Evolutionary conservation across 1,140 invertebrate genomes (phyloP).

Genomic region (Littorina saxatilis): DNA sequence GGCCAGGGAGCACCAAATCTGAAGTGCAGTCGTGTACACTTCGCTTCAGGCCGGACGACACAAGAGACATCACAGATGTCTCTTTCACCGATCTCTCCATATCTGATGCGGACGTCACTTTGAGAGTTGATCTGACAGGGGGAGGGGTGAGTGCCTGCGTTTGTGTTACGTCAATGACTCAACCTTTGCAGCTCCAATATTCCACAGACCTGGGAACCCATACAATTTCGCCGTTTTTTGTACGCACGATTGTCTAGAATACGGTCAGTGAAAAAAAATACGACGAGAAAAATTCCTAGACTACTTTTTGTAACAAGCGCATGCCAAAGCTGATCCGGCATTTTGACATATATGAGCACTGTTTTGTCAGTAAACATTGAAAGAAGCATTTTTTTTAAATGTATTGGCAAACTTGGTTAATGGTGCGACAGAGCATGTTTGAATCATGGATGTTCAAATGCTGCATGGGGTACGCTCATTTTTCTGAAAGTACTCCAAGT

Average conservation of each 20-base stretch:
- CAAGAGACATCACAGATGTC: conserved; percentile 14
- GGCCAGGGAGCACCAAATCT: not conserved
- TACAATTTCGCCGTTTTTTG: not conserved
- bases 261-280: not conserved
- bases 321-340: too few relatives aligned
- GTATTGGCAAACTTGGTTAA: too few relatives aligned
- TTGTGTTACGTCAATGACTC: not conserved
- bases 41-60: conserved; percentile 10
- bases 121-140: conserved; percentile 19
- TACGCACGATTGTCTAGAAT: too few relatives aligned
- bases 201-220: too few relatives aligned
- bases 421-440: too few relatives aligned
- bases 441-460: too few relatives aligned
- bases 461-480: too few relatives aligned
- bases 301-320: not conserved
- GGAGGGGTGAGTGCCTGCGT: conserved; percentile 8
- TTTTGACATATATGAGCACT: too few relatives aligned
- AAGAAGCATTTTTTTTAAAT: too few relatives aligned
- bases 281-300: not conserved
- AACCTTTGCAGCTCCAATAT: too few relatives aligned
- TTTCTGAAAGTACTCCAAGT: too few relatives aligned
- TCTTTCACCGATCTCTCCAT: not conserved
- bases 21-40: not conserved
- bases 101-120: conserved; percentile 21
- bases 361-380: too few relatives aligned